Evolutionary conservation across 2,797 vertebrate species (phyloP).

Genomic region (Diceros bicornis): DNA sequence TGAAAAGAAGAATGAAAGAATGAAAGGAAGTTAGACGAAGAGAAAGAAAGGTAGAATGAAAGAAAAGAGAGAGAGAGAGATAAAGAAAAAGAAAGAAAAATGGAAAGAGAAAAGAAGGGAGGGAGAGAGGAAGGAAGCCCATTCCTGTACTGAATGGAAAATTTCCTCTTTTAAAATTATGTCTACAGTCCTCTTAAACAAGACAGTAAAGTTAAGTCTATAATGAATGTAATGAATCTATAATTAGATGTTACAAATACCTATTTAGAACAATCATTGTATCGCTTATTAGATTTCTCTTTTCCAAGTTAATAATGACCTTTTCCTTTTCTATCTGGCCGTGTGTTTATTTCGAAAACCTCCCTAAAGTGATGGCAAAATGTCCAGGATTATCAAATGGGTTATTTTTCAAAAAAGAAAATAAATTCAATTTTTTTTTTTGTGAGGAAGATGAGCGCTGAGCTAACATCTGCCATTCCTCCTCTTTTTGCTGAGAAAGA

Average conservation of each 20-base stretch:
- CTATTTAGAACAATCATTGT: neutral
- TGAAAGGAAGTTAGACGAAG: neutral
- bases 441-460: no score
- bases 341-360: neutral
- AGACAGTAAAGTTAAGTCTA: neutral
- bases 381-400: neutral
- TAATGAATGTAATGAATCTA: neutral
- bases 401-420: neutral
- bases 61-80: rapidly evolving
- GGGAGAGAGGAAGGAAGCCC: rapidly evolving
- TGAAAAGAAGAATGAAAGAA: neutral
- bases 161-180: neutral
- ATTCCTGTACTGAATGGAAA: neutral
- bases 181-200: neutral
- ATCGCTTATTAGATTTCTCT: neutral
- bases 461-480: no score
- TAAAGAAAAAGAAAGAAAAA: rapidly evolving
- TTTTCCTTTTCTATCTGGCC: neutral
- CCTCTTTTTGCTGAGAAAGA: no score
- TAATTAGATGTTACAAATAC: neutral
- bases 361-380: neutral
- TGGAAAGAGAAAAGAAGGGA: rapidly evolving
- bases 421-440: no score
- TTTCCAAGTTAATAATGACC: neutral
- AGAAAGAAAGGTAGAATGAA: rapidly evolving